Percentiles rank a stretch among this genome's conserved stretches.
Evolutionary conservation across 2,113 vertebrate genomes (phyloP).

Genomic region (Ictalurus furcatus): DNA sequence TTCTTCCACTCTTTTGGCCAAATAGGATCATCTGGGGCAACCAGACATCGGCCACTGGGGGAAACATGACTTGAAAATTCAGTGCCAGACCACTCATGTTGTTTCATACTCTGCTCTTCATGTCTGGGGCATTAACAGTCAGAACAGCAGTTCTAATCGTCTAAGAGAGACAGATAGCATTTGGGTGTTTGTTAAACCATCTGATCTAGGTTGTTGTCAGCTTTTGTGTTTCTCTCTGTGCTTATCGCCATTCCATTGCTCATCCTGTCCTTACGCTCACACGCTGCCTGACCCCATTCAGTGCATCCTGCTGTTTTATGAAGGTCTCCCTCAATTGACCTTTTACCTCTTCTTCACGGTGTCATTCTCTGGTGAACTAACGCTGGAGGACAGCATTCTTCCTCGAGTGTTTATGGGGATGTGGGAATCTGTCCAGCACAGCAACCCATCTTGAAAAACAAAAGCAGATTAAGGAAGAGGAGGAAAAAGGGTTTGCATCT

Average conservation of each 20-base stretch:
- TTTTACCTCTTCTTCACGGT: conserved; percentile 33
- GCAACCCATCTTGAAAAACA: conserved; percentile 55
- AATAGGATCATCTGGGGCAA: conserved; percentile 3
- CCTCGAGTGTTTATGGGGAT: conserved; percentile 7
- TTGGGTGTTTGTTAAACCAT: conserved; percentile 12
- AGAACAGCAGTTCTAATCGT: neutral
- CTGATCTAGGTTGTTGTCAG: conserved; percentile 26
- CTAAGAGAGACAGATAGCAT: neutral
- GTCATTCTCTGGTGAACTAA: conserved; percentile 32
- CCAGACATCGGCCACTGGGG: neutral
- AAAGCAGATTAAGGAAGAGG: conserved; percentile 46
- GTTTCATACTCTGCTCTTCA: conserved; percentile 5
- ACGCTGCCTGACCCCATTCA: conserved; percentile 57
- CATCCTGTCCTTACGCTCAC: conserved; percentile 62
- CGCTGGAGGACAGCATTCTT: conserved; percentile 19
- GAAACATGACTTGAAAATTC: neutral
- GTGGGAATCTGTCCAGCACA: conserved; percentile 21
- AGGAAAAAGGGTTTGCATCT: conserved; percentile 49
- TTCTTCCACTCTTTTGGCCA: neutral
- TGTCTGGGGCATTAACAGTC: conserved; percentile 20
- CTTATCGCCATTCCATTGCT: conserved; percentile 34
- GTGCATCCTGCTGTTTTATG: conserved; percentile 53
- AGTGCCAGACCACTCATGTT: neutral
- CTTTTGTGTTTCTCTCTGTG: conserved; percentile 38
- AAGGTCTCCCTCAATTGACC: conserved; percentile 34